Evolutionary conservation across 2,113 vertebrate species (phyloP).

Genomic region (Oceanites oceanicus): DNA sequence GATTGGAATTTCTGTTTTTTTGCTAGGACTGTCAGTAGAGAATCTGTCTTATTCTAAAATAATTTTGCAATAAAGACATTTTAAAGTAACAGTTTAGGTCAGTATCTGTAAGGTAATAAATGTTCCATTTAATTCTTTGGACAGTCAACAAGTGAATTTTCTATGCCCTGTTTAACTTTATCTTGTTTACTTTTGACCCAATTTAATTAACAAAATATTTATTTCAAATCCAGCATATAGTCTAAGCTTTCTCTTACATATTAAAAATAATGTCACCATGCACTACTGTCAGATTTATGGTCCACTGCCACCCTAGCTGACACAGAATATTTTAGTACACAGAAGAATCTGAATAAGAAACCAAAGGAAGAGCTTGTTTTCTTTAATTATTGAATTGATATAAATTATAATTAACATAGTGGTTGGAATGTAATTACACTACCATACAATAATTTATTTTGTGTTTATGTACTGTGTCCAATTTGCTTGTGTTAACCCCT

Average conservation of each 20-base stretch:
- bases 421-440: constrained; percentile 66
- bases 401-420: constrained; percentile 74
- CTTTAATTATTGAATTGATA: constrained; percentile 75
- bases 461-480: constrained; percentile 71
- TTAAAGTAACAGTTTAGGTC: not conserved
- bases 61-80: not conserved
- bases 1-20: not conserved
- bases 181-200: constrained; percentile 31
- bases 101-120: not conserved
- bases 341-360: constrained; percentile 41
- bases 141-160: not conserved
- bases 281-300: constrained; percentile 50
- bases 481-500: constrained; percentile 73
- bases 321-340: constrained; percentile 24
- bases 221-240: constrained; percentile 26
- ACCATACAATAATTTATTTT: constrained; percentile 69
- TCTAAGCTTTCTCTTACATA: constrained; percentile 14
- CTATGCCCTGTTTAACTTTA: not conserved
- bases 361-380: constrained; percentile 58
- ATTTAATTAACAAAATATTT: constrained; percentile 4
- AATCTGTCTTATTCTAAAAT: not conserved
- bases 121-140: not conserved
- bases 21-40: not conserved
- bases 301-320: not conserved
- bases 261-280: constrained; percentile 28